Evolutionary conservation across 2,797 vertebrate genomes (phyloP), one percentile per base, ranked within the genome.

Genomic region (Danionella dracula): DNA sequence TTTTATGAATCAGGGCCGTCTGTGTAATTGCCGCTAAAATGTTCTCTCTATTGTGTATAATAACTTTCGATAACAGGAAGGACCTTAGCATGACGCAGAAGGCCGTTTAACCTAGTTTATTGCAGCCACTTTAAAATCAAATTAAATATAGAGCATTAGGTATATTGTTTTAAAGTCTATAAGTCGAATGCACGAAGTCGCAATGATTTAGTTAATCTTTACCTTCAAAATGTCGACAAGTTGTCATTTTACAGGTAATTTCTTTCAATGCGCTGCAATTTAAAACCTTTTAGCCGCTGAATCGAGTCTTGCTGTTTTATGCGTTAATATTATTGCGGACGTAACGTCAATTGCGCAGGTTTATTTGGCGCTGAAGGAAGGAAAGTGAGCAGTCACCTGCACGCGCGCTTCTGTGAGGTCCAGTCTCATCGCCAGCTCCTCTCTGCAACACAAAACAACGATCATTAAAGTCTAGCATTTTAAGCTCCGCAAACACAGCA

Each of bases 341-440:
- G 20, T 21, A 37, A 63, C 38, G 29, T 31, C 35, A 20, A 45
- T n/a, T 44, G 19, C 12, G 6, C 4, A 15, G 16, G 19, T 11
- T 64, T 29, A 10, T 55, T 65, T 37, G 15, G 9, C n/a, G 16
- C 15, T 31, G 2, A 44, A 20, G 4, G 4, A 41, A 38, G 8
- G n/a, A 17, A 34, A 15, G 16, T 11, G 67, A 68, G 23, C 78
- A 90, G 93, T 94, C 89, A 98, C 96, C 91, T 98, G 96, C 34
- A 98, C 96, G 60, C 96, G 90, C 78, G 96, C 96, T 85, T 97
- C 96, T 55, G 96, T 98, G 71, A 98, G 88, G 82, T 98, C 95
- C 86, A 98, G 89, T 62, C 96, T 92, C 96, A 98, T 97, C 19
- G 96, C 96, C 76, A 98, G 89, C 84, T 98, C 96, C 78, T 98